These are phyloP conservation scores for Brachionus manjavacas DNA, from an alignment of 1,140 invertebrate genomes.

Conservation along the genomic window DNA sequence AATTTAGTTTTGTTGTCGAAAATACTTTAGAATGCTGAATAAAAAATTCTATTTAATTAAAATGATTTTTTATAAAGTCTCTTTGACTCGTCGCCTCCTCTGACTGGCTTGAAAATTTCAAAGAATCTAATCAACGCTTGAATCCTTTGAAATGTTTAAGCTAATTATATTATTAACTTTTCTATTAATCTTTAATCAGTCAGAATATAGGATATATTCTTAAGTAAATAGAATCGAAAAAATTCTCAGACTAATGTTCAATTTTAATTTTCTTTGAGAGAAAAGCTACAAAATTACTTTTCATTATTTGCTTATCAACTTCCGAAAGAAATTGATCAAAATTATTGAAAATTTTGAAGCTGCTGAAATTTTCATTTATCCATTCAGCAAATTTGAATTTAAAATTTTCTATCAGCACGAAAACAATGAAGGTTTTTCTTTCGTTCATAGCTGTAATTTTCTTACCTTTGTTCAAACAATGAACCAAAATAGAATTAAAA, in stretches of 20 bases:
- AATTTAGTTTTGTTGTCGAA: too few species aligned
- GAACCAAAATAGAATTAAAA: neutral
- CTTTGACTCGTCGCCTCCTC: neutral
- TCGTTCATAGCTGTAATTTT: neutral
- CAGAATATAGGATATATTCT: neutral
- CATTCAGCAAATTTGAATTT: slow-evolving; percentile 12
- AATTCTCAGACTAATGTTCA: neutral
- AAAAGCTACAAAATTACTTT: too few species aligned
- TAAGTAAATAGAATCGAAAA: neutral
- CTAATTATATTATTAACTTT: neutral
- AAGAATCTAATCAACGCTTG: neutral
- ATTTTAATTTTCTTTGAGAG: neutral
- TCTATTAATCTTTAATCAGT: neutral
- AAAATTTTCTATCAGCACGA: slow-evolving; percentile 24
- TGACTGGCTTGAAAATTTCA: neutral
- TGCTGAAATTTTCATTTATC: neutral
- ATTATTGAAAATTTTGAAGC: neutral
- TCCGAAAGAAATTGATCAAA: neutral
- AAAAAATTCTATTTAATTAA: too few species aligned
- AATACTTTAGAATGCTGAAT: too few species aligned
- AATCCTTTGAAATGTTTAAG: neutral
- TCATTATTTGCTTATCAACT: neutral
- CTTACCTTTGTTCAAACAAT: slow-evolving; percentile 28
- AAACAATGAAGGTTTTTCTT: slow-evolving; percentile 21
- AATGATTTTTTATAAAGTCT: neutral